Percentiles rank a stretch among this genome's conserved stretches.
These are phyloP conservation scores for Pterocles orientalis DNA, from an alignment of 2,113 vertebrate genomes.

Conservation along the genomic window DNA sequence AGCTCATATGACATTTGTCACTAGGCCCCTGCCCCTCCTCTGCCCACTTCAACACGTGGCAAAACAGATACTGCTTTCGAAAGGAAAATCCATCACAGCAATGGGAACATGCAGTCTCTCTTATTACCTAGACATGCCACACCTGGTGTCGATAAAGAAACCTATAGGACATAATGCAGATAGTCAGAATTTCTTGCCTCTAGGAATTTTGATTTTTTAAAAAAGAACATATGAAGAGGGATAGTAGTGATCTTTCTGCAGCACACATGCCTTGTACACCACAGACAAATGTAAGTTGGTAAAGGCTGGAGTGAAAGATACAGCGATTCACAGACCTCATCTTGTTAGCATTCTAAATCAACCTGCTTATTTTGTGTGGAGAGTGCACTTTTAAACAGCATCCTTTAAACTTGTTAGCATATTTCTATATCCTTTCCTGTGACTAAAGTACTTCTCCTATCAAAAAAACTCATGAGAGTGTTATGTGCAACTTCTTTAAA, in stretches of 20 bases:
- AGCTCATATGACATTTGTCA: not conserved
- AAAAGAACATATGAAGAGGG: not conserved
- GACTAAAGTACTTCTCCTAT: not conserved
- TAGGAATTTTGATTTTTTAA: not conserved
- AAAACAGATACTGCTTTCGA: not conserved
- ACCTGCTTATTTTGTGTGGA: not conserved
- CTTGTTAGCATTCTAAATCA: not conserved
- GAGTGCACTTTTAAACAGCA: not conserved
- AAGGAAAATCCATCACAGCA: not conserved
- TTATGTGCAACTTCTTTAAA: not conserved
- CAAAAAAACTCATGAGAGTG: not conserved
- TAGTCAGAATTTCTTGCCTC: not conserved
- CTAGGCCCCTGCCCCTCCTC: not conserved
- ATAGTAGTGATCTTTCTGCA: not conserved
- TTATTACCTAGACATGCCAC: not conserved
- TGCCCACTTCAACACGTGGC: accelerated
- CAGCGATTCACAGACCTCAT: not conserved
- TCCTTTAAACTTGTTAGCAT: not conserved
- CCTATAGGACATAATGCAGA: too few species aligned
- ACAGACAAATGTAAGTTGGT: not conserved
- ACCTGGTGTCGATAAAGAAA: not conserved
- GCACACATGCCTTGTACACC: not conserved
- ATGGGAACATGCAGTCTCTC: not conserved
- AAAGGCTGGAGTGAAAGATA: not conserved
- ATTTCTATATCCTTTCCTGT: not conserved